phyloP scores from a whole-genome alignment of 2,888 invertebrate species.

The Lepidochrysops patricia region DNA sequence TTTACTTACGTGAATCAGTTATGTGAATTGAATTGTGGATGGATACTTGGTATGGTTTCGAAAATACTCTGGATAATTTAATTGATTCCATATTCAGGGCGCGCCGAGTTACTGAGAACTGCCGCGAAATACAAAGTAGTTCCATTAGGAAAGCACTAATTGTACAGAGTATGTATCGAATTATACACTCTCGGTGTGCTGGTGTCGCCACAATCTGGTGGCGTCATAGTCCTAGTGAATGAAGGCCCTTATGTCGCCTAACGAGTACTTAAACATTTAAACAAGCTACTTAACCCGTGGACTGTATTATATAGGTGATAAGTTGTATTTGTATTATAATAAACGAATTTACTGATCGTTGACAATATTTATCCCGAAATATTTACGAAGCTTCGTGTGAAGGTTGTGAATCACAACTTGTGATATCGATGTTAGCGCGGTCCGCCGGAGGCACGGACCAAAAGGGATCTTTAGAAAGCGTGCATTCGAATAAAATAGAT shows the following conservation, averaged over 20 bases:
- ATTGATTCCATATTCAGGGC: neutral
- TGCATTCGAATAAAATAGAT: no score
- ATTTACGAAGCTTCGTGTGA: constrained; percentile 1
- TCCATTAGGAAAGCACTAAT: neutral
- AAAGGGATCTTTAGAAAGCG: neutral
- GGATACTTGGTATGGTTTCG: neutral
- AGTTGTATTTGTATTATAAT: constrained; percentile 6
- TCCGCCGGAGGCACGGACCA: neutral
- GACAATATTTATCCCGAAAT: constrained; percentile 5
- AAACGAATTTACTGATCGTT: constrained; percentile 5
- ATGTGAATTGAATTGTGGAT: neutral
- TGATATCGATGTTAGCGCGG: neutral
- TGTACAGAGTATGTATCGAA: neutral
- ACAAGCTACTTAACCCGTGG: neutral
- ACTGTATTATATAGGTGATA: constrained; percentile 10
- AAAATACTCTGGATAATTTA: neutral
- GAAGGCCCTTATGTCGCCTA: neutral
- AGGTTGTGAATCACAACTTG: constrained; percentile 1
- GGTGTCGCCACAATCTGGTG: neutral
- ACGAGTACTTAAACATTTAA: neutral
- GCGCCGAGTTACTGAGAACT: neutral
- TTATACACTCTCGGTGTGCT: neutral
- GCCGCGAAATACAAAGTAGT: neutral
- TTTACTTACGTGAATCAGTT: neutral
- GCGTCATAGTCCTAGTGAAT: neutral